phyloP scores from a whole-genome alignment of 2,888 invertebrate genomes.

The Aromia moschata region DNA sequence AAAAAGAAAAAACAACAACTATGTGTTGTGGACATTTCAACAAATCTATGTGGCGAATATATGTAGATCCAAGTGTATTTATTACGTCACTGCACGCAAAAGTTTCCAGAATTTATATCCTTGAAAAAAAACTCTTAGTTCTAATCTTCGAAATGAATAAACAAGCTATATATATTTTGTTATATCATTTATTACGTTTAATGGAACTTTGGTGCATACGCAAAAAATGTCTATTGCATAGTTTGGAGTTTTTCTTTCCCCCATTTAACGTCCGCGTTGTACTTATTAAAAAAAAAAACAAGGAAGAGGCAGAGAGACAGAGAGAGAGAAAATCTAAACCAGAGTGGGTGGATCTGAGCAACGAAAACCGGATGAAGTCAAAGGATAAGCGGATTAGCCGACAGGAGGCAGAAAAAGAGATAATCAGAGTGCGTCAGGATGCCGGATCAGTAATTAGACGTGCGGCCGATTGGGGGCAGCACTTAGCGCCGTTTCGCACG shows the following conservation, averaged over 20 bases:
- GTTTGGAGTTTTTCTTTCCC: constrained; percentile 33
- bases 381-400: constrained; percentile 52
- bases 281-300: not conserved
- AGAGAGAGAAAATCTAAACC: not conserved
- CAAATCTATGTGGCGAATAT: no score
- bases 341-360: constrained; percentile 2
- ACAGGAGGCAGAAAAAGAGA: constrained; percentile 50
- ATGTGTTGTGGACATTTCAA: no score
- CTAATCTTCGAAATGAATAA: constrained; percentile 49
- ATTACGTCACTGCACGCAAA: no score
- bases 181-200: constrained; percentile 59
- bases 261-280: constrained; percentile 2
- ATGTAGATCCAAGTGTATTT: no score
- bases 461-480: constrained; percentile 49
- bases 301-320: not conserved
- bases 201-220: constrained; percentile 48
- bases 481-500: constrained; percentile 49
- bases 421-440: constrained; percentile 46
- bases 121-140: constrained; percentile 47
- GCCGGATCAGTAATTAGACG: constrained; percentile 51
- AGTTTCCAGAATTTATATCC: constrained; percentile 34
- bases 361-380: constrained; percentile 29
- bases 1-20: no score
- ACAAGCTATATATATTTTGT: constrained; percentile 54
- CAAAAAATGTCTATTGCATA: constrained; percentile 42